These are phyloP conservation scores for Drosophila stalkeri DNA, from an alignment of 2,888 invertebrate genomes.

Conservation along the genomic window DNA sequence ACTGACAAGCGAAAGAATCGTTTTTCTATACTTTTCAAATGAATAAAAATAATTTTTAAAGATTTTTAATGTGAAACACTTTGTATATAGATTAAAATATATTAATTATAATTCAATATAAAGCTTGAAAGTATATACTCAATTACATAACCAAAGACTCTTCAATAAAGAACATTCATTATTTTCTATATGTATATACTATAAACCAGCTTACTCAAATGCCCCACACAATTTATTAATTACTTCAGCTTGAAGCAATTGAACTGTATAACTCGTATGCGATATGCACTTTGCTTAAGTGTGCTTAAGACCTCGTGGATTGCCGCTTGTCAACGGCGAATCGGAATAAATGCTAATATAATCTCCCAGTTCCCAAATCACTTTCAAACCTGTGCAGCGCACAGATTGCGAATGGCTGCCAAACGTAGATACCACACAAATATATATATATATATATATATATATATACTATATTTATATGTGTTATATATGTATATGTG, in stretches of 20 bases:
- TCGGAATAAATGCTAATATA: conserved; percentile 42
- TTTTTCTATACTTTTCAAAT: too few relatives aligned
- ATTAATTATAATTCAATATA: too few relatives aligned
- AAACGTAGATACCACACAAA: conserved; percentile 17
- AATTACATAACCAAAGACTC: too few relatives aligned
- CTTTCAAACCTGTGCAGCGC: conserved; percentile 67
- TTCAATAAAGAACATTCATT: neutral
- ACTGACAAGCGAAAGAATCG: too few relatives aligned
- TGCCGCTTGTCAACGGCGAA: conserved; percentile 65
- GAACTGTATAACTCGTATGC: conserved; percentile 9
- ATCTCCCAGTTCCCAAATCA: conserved; percentile 63
- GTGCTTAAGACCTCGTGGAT: conserved; percentile 51
- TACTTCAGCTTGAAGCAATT: neutral
- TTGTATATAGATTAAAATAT: too few relatives aligned
- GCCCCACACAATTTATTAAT: conserved; percentile 8
- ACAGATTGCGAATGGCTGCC: conserved; percentile 56
- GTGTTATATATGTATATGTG: neutral
- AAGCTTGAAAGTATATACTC: too few relatives aligned
- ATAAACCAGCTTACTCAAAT: neutral
- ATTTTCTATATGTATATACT: neutral
- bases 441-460: neutral
- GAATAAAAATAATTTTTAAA: too few relatives aligned
- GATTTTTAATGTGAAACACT: too few relatives aligned
- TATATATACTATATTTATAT: conserved; percentile 4
- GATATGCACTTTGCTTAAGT: conserved; percentile 60